Evolutionary conservation across 2,797 vertebrate genomes (phyloP), one percentile per base, ranked within the genome.

Genomic region (Darevskia nairensis): DNA sequence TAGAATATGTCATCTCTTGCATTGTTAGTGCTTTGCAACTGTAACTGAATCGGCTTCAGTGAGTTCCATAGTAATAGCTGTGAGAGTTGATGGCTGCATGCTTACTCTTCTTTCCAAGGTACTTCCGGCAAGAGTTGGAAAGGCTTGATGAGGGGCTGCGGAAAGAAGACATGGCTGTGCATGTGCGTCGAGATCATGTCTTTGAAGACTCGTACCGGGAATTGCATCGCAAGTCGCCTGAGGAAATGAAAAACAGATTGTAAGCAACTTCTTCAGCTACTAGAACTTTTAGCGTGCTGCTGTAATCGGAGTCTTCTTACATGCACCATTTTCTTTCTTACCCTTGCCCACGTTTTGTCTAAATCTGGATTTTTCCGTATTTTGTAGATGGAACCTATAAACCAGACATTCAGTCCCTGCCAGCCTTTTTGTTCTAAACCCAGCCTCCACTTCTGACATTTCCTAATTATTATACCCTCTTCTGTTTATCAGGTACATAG

Each of bases 91-190:
- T 23, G 17, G 4, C 71, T 8, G 41, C 80, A 66, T 89, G 89
- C 41, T 55, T 80, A 39, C 55, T 25, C 25, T 84, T 69, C 6
- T 25, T 82, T 44, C 19, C 32, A 93, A 99, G 98, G 93, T 99
- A 99, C 90, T 99, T 99, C 96, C 98, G 98, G 7, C 98, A 99
- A 95, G 98, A 99, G 95, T 94, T 99, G 19, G 98, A 99, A 94
- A 97, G 98, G 55, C 95, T 99, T 89, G 98, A 99, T 9, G 98
- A 99, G 95, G 98, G 98, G 44, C 96, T 99, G 88, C 96, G 98
- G 88, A 99, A 99, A 95, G 98, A 99, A 95, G 98, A 99, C 95
- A 98, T 99, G 98, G 98, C 98, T 1, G 98, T 99, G 75, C 98
- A 99, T 50, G 98, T 99, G 88, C 98, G 98, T 89, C 97, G 98